A percentile compares a stretch with the other conserved stretches of the same genome.
These are phyloP conservation scores for Sycophila sp. DNA, from an alignment of 1,140 invertebrate genomes.

Conservation along the genomic window DNA sequence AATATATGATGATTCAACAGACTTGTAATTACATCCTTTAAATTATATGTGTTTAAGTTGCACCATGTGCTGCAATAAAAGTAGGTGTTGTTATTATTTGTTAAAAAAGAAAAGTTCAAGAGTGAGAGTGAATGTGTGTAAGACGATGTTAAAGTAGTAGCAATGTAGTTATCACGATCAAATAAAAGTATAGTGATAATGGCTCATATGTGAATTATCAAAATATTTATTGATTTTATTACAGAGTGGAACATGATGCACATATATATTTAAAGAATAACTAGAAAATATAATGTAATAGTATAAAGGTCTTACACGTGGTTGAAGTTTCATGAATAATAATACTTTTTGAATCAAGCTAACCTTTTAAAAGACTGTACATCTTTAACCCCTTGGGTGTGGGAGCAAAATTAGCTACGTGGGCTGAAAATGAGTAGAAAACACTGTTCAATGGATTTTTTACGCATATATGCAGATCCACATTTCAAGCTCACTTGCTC, in stretches of 20 bases:
- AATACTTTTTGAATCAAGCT: slow-evolving; percentile 34
- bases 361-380: slow-evolving; percentile 36
- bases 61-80: slow-evolving; percentile 6
- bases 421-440: slow-evolving; percentile 38
- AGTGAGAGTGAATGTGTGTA: no score
- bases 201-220: background rate
- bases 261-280: slow-evolving; percentile 20
- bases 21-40: background rate
- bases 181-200: background rate
- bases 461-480: slow-evolving; percentile 35
- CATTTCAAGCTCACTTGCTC: slow-evolving; percentile 42
- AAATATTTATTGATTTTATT: slow-evolving; percentile 3
- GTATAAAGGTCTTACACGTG: slow-evolving; percentile 31
- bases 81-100: background rate
- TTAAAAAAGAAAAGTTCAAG: background rate
- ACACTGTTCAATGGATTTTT: slow-evolving; percentile 36
- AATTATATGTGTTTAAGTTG: background rate
- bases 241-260: background rate
- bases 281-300: slow-evolving; percentile 21
- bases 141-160: no score
- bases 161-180: no score
- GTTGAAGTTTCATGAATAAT: slow-evolving; percentile 35
- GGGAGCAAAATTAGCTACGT: slow-evolving; percentile 37
- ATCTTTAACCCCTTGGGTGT: slow-evolving; percentile 40
- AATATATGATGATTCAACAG: slow-evolving; percentile 20